Evolutionary conservation across 2,888 invertebrate genomes (phyloP).

Genomic region (Blera fallax): DNA sequence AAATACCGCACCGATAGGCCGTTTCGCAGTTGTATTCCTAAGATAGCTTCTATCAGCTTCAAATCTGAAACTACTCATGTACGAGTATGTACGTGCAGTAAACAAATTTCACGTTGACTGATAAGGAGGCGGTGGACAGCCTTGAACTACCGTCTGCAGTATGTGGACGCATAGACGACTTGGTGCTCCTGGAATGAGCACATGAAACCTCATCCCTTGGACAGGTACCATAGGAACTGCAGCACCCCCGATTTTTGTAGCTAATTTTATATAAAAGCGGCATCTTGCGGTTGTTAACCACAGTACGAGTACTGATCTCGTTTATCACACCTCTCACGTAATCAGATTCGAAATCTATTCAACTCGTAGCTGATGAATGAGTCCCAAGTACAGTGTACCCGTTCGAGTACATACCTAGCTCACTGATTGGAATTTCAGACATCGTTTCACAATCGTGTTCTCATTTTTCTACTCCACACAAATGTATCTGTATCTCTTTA

Average conservation of each 20-base stretch:
- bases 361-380: background rate
- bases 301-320: background rate
- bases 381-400: background rate
- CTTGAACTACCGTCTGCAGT: background rate
- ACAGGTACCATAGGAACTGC: background rate
- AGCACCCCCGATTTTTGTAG: too few species aligned
- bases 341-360: background rate
- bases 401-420: background rate
- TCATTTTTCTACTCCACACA: background rate
- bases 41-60: background rate
- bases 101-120: background rate
- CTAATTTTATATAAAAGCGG: background rate
- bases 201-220: too few species aligned
- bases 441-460: background rate
- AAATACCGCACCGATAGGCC: background rate
- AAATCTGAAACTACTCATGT: background rate
- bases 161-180: background rate
- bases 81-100: background rate
- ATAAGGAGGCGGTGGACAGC: background rate
- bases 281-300: background rate
- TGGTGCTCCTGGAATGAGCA: background rate
- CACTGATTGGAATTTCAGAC: background rate
- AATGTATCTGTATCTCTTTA: background rate
- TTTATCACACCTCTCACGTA: slow-evolving; percentile 3
- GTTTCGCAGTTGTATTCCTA: background rate